These are phyloP conservation scores for Pomacea canaliculata DNA, from an alignment of 2,888 invertebrate species.

Conservation along the genomic window DNA sequence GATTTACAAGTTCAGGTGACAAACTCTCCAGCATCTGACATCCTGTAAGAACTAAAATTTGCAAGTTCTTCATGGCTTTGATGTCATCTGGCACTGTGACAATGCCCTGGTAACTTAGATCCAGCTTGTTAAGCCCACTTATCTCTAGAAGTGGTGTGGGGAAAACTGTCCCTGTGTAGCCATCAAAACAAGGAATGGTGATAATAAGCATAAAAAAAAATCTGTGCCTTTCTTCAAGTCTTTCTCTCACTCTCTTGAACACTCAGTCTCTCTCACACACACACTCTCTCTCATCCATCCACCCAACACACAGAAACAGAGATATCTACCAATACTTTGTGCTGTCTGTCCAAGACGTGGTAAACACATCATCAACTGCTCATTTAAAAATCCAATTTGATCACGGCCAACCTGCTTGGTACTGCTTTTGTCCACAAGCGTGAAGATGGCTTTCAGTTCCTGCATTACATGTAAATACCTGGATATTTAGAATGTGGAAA, in stretches of 20 bases:
- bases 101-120: constrained; percentile 57
- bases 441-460: not conserved
- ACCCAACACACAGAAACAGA: no score
- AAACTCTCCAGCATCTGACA: constrained; percentile 50
- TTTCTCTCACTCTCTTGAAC: no score
- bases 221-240: not conserved
- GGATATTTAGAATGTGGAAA: no score
- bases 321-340: not conserved
- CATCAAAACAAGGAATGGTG: not conserved
- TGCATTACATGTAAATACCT: not conserved
- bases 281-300: no score
- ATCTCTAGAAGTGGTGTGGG: constrained; percentile 48
- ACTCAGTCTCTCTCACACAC: no score
- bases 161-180: constrained; percentile 41
- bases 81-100: constrained; percentile 50
- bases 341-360: constrained; percentile 12
- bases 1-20: constrained; percentile 44
- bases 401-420: not conserved
- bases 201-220: not conserved
- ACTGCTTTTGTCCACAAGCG: not conserved
- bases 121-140: constrained; percentile 44
- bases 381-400: constrained; percentile 8
- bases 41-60: constrained; percentile 46
- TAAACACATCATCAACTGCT: constrained; percentile 3
- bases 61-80: constrained; percentile 42